phyloP scores from a whole-genome alignment of 2,888 invertebrate species.

The Leucophora obtusa region DNA sequence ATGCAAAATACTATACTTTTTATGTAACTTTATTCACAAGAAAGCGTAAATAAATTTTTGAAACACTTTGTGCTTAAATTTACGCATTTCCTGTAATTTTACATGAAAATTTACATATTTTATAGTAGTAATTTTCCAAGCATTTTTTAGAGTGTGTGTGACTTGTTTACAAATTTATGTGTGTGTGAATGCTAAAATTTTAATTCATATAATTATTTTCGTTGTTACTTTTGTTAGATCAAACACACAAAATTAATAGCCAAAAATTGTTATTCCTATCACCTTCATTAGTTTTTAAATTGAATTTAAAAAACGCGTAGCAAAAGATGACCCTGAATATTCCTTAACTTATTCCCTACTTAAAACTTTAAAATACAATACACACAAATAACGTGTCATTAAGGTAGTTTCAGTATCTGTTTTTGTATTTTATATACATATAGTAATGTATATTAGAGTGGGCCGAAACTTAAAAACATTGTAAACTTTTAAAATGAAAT shows the following conservation, averaged over 20 bases:
- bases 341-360: conserved; percentile 6
- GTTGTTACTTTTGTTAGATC: neutral
- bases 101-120: too few species aligned
- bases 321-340: neutral
- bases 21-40: too few species aligned
- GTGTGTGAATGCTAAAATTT: neutral
- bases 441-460: too few species aligned
- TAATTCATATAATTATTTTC: neutral
- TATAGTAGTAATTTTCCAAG: too few species aligned
- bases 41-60: too few species aligned
- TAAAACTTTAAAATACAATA: neutral
- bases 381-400: neutral
- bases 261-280: neutral
- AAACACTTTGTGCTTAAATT: too few species aligned
- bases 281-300: conserved; percentile 2
- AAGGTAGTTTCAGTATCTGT: too few species aligned
- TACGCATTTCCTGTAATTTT: too few species aligned
- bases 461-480: too few species aligned
- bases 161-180: neutral
- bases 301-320: conserved; percentile 18
- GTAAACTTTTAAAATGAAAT: too few species aligned
- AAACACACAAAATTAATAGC: neutral
- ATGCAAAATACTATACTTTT: too few species aligned
- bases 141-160: neutral
- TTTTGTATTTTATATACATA: too few species aligned